These are phyloP conservation scores for Parauchenoglanis ngamensis DNA, from an alignment of 2,797 vertebrate species.

Conservation along the genomic window DNA sequence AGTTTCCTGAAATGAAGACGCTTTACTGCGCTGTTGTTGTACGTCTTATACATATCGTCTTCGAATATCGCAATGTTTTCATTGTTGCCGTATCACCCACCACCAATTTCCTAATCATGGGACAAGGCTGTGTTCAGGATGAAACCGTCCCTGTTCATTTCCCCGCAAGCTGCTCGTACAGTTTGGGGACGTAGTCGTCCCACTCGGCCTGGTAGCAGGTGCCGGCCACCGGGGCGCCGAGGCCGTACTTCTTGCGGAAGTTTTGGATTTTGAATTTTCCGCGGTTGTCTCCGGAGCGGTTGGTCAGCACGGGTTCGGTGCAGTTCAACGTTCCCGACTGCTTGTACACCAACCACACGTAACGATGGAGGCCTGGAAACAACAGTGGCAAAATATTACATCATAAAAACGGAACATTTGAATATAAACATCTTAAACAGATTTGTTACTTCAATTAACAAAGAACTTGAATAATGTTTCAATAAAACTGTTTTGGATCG, in stretches of 20 bases:
- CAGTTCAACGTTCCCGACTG: slow-evolving; percentile 81
- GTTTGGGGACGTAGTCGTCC: slow-evolving; percentile 93
- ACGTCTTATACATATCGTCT: too few relatives aligned
- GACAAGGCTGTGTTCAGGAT: neutral
- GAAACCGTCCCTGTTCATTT: slow-evolving; percentile 70
- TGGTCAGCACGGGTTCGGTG: slow-evolving; percentile 81
- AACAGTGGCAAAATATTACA: neutral
- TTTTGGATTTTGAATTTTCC: slow-evolving; percentile 85
- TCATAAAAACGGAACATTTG: neutral
- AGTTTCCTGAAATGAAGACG: neutral
- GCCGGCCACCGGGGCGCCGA: slow-evolving; percentile 83
- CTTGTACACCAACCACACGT: slow-evolving; percentile 95
- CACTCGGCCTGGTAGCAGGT: slow-evolving; percentile 95
- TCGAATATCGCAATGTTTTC: neutral
- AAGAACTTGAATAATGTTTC: too few relatives aligned
- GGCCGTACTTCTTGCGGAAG: slow-evolving; percentile 88
- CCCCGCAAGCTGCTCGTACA: slow-evolving; percentile 89
- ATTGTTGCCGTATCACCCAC: neutral
- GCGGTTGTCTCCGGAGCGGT: slow-evolving; percentile 83
- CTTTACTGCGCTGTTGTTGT: neutral
- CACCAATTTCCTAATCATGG: neutral
- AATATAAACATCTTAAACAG: neutral
- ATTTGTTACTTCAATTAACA: neutral
- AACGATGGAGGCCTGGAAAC: slow-evolving; percentile 88
- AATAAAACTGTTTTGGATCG: neutral